Evolutionary conservation across 2,888 invertebrate species (phyloP).

Genomic region (Athrips mouffetella): DNA sequence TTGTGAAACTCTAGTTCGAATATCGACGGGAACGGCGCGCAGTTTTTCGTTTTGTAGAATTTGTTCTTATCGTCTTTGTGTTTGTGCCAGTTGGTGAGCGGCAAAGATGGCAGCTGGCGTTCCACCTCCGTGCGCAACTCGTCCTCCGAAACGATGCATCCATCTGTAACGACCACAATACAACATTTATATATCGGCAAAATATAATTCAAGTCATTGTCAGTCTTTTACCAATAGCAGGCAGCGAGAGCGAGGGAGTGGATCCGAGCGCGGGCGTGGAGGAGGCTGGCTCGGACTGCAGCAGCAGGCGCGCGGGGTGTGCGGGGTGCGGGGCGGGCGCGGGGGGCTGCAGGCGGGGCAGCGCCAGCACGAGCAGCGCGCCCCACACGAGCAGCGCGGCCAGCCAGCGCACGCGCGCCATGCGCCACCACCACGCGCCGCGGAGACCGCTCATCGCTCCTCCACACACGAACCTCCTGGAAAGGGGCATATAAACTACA

Average conservation of each 20-base stretch:
- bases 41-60: slow-evolving; percentile 81
- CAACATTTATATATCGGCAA: no score
- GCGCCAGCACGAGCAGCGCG: slow-evolving; percentile 53
- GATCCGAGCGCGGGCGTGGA: slow-evolving; percentile 33
- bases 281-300: slow-evolving; percentile 44
- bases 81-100: slow-evolving; percentile 90
- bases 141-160: slow-evolving; percentile 80
- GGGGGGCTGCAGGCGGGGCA: slow-evolving; percentile 51
- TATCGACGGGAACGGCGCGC: slow-evolving; percentile 91
- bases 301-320: slow-evolving; percentile 38
- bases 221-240: slow-evolving; percentile 36
- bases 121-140: slow-evolving; percentile 88
- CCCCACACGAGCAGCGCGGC: slow-evolving; percentile 64
- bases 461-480: no score
- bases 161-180: slow-evolving; percentile 30
- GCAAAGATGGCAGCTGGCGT: slow-evolving; percentile 88
- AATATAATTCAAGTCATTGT: no score
- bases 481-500: no score
- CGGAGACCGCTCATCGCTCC: no score
- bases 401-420: slow-evolving; percentile 59
- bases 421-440: slow-evolving; percentile 55
- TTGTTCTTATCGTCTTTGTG: slow-evolving; percentile 88
- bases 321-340: slow-evolving; percentile 31
- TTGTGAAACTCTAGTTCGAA: slow-evolving; percentile 96
- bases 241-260: slow-evolving; percentile 29